Evolutionary conservation across 2,797 vertebrate genomes (phyloP).

Genomic region (Erethizon dorsatum): DNA sequence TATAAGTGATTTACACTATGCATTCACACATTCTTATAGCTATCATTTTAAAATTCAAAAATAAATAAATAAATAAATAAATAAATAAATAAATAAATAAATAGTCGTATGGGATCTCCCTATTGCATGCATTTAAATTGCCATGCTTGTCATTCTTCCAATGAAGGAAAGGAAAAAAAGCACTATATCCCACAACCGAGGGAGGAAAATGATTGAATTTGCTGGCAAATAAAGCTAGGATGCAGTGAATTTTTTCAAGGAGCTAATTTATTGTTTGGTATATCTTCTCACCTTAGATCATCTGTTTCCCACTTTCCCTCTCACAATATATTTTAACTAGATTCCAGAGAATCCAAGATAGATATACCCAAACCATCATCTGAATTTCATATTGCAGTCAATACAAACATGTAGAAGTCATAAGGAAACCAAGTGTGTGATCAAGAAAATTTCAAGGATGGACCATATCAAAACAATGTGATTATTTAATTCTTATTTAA

Average conservation of each 20-base stretch:
- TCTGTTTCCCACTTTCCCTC: not conserved
- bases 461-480: not conserved
- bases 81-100: constrained; percentile 58
- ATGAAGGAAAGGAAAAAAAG: not conserved
- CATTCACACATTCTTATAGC: constrained; percentile 24
- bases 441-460: not conserved
- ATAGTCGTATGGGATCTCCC: not conserved
- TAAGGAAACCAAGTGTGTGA: not conserved
- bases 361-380: not conserved
- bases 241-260: not conserved
- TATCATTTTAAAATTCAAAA: constrained; percentile 32
- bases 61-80: constrained; percentile 51
- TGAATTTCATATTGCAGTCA: not conserved
- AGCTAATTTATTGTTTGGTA: not conserved
- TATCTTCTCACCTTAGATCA: not conserved
- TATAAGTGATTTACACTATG: not conserved
- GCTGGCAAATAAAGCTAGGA: not conserved
- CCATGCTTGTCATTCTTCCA: not conserved
- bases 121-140: constrained; percentile 41
- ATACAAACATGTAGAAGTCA: not conserved
- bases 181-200: not conserved
- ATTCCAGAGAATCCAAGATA: not conserved
- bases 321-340: constrained; percentile 12
- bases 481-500: constrained; percentile 36
- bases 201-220: not conserved